These are phyloP conservation scores for Rhizomys pruinosus DNA, from an alignment of 2,113 vertebrate genomes.

Conservation along the genomic window DNA sequence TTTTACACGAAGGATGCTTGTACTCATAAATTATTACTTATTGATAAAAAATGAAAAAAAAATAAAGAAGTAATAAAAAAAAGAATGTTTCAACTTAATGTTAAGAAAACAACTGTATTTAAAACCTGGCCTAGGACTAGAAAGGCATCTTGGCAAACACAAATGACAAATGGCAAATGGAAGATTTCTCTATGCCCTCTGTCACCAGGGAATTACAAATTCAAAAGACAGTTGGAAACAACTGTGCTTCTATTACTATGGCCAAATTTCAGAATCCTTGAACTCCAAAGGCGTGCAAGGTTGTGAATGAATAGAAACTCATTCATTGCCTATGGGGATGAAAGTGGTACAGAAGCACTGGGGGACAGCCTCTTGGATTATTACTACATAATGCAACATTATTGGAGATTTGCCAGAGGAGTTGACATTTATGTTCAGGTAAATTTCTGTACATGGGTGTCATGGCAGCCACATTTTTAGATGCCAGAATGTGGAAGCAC, in stretches of 20 bases:
- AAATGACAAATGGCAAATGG: background rate
- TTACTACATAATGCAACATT: background rate
- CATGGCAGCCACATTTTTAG: background rate
- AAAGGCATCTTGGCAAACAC: background rate
- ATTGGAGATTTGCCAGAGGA: background rate
- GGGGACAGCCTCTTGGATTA: background rate
- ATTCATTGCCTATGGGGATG: background rate
- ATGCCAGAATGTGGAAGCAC: background rate
- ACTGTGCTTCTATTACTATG: background rate
- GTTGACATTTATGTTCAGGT: background rate
- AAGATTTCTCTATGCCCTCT: background rate
- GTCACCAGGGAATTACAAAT: background rate
- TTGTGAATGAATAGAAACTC: background rate
- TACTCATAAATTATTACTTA: too few species aligned
- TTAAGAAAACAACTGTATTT: background rate
- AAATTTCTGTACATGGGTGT: background rate
- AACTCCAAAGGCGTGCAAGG: background rate
- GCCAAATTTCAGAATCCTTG: background rate
- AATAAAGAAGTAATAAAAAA: too few species aligned
- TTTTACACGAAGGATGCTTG: too few species aligned
- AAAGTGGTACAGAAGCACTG: background rate
- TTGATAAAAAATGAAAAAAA: too few species aligned
- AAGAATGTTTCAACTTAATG: background rate
- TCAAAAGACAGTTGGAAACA: background rate
- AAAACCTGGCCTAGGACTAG: background rate